phyloP scores from a whole-genome alignment of 1,140 invertebrate species.

The Drosophila kohkoa region DNA sequence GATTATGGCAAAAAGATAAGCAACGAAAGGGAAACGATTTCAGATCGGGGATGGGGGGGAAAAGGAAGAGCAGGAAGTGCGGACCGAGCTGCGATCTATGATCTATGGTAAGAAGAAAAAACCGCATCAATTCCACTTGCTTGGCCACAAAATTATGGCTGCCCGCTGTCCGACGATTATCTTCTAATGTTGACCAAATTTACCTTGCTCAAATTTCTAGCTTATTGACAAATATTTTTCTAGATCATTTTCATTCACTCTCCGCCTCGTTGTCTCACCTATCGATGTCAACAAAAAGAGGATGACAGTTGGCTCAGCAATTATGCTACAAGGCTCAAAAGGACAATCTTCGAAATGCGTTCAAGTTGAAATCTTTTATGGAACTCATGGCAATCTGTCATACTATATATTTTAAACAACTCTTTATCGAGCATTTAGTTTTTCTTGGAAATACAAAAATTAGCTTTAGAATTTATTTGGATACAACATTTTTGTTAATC shows the following conservation, averaged over 20 bases:
- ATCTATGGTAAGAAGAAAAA: constrained; percentile 33
- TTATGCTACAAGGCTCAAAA: background rate
- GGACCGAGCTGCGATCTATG: constrained; percentile 6
- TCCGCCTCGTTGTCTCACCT: background rate
- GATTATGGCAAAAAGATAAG: constrained; percentile 72
- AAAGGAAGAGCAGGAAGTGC: constrained; percentile 41
- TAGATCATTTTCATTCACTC: background rate
- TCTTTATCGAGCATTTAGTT: too few relatives aligned
- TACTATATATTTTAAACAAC: too few relatives aligned
- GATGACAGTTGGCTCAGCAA: too few relatives aligned
- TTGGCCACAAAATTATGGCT: constrained; percentile 73
- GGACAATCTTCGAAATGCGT: background rate
- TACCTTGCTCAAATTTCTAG: constrained; percentile 57
- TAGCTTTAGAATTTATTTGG: too few relatives aligned
- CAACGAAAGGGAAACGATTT: background rate
- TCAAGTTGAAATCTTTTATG: too few relatives aligned
- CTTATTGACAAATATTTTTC: constrained; percentile 50
- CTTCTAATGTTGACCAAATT: constrained; percentile 60
- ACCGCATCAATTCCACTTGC: constrained; percentile 65
- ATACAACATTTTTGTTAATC: too few relatives aligned
- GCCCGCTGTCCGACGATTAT: constrained; percentile 60
- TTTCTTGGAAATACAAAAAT: too few relatives aligned
- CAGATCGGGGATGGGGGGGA: too few relatives aligned
- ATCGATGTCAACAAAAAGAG: constrained; percentile 30
- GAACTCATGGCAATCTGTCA: too few relatives aligned